Percentiles rank a stretch among this genome's conserved stretches.
Conservation (phyloP, 2,113 vertebrate genomes). For the Merops nubicus region DNA sequence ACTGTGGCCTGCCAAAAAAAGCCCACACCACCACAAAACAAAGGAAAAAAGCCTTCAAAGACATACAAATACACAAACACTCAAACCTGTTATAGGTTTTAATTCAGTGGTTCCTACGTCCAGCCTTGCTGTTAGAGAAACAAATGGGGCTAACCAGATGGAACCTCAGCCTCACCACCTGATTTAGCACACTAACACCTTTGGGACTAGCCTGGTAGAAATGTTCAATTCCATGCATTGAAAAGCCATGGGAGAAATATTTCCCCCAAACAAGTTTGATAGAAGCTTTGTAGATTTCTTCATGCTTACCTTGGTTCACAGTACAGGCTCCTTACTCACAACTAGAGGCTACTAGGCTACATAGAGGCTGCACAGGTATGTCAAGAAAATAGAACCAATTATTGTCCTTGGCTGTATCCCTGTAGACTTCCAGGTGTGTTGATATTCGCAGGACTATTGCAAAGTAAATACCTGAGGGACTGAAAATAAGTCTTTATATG, state of each 20-base stretch:
- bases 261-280: not conserved
- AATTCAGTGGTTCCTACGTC: not conserved
- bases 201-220: not conserved
- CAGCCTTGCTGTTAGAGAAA: not conserved
- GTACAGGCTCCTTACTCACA: not conserved
- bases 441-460: not conserved
- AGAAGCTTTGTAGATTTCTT: not conserved
- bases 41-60: not conserved
- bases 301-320: not conserved
- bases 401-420: not conserved
- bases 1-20: not conserved
- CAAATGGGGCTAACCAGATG: not conserved
- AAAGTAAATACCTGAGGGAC: not conserved
- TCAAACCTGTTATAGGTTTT: not conserved
- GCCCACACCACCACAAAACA: rapidly evolving
- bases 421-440: not conserved
- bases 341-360: not conserved
- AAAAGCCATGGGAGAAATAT: not conserved
- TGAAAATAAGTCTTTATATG: not conserved
- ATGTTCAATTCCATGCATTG: not conserved
- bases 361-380: not conserved
- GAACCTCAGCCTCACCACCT: not conserved
- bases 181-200: not conserved
- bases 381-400: not conserved
- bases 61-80: not conserved